Base-by-base conservation (phyloP, 2,888 invertebrate genomes). In the Phorcus lineatus region DNA sequence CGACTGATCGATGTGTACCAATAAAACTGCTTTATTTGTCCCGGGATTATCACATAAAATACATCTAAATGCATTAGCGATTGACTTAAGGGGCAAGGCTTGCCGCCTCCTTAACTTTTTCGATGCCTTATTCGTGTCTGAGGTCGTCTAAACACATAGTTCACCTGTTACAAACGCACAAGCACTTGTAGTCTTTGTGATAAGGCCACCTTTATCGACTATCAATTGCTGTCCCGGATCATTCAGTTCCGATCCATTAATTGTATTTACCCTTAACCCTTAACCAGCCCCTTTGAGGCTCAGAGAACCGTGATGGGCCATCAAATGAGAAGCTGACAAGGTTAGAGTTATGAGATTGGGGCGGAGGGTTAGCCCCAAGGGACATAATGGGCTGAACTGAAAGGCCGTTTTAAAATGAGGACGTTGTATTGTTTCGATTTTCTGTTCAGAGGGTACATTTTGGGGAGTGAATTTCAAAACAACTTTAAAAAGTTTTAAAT, bases 191-290 rank as follows among this genome's bases (percentile, higher is more conserved):
- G 24, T 62, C 62, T 24, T 62, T 62, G 62, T 62, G 62, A 28
- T 28, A 13, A 24, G 16, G 28, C 28, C 62, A 62, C 62, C 62
- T 62, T 62, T 62, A 62, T 62, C 62, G 62, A 62, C 62, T 62
- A 62, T 62, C 62, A 62, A 62, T 62, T 62, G 62, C 62, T 28
- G n/a, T 62, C 28, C 62, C 62, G 62, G 62, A 62, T 62, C 62
- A 62, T 62, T 62, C 62, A 62, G 62, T 62, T 62, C 62, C 62
- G 62, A 62, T 62, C 28, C 62, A 62, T 62, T 62, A 62, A 62
- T 62, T 62, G 62, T 62, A 62, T 62, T 62, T 62, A 28, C 62
- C 62, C 62, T 62, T 62, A 62, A 62, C 62, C 62, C 28, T 62
- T 62, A 62, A 28, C 28, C 24, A 24, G 62, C 6, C 16, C 28